A percentile compares a stretch with the other conserved stretches of the same genome.
Conservation (phyloP, 2,797 vertebrate genomes). For the Cynopterus sphinx region DNA sequence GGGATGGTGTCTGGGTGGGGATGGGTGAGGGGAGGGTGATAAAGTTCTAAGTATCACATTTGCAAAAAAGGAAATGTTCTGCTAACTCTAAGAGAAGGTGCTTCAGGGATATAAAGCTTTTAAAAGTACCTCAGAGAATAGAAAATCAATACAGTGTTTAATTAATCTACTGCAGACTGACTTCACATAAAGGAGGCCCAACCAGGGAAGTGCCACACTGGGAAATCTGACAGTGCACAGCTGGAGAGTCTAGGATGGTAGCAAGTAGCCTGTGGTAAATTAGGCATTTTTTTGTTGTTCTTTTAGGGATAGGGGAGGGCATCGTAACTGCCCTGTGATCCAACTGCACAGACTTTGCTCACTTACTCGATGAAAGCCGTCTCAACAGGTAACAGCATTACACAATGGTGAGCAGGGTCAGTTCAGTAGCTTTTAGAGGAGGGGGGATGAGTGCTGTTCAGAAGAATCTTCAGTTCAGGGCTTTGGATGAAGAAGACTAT, state of each 20-base stretch:
- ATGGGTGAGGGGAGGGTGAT: not conserved
- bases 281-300: not conserved
- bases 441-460: not conserved
- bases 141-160: conserved; percentile 65
- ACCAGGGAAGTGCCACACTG: not conserved
- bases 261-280: not conserved
- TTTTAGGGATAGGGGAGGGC: not conserved
- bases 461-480: not conserved
- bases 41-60: not conserved
- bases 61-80: conserved; percentile 15
- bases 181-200: not conserved
- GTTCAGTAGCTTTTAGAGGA: not conserved
- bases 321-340: not conserved
- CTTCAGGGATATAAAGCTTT: not conserved
- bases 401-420: not conserved
- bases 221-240: not conserved
- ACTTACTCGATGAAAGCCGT: not conserved
- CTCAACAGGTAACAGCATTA: not conserved
- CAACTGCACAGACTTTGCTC: not conserved
- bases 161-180: conserved; percentile 62
- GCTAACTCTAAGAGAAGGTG: not conserved
- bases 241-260: not conserved
- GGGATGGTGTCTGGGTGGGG: not conserved
- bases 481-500: not conserved
- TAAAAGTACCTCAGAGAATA: conserved; percentile 37